These are phyloP conservation scores for Bombus cullumanus DNA, from an alignment of 1,140 invertebrate species.

Conservation along the genomic window DNA sequence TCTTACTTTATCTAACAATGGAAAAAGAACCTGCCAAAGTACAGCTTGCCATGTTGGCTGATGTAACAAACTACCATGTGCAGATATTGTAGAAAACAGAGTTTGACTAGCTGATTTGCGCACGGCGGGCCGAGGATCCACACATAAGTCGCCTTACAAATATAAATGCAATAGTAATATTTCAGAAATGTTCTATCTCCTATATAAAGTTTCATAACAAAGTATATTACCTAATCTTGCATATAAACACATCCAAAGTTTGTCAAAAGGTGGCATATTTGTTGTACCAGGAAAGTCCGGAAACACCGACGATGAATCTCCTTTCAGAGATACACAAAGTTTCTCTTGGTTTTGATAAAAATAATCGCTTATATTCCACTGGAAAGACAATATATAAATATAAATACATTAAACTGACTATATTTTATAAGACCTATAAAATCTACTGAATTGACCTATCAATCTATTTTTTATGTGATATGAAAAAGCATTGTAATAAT, in stretches of 20 bases:
- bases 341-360: conserved; percentile 97
- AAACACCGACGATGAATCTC: conserved; percentile 87
- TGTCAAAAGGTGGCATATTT: conserved; percentile 95
- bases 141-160: conserved; percentile 92
- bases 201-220: conserved; percentile 15
- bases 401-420: not conserved
- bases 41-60: conserved; percentile 95
- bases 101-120: conserved; percentile 99
- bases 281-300: conserved; percentile 92
- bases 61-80: conserved; percentile 95
- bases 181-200: not conserved
- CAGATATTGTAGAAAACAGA: conserved; percentile 97
- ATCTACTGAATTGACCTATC: not conserved
- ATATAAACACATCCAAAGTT: conserved; percentile 98
- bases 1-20: conserved; percentile 95
- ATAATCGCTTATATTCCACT: conserved; percentile 99
- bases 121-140: conserved; percentile 96
- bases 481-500: not conserved
- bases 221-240: conserved; percentile 87
- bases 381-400: conserved; percentile 63
- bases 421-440: not conserved
- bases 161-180: not conserved
- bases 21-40: conserved; percentile 97
- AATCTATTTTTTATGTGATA: not conserved
- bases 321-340: conserved; percentile 88